A percentile compares a stretch with the other conserved stretches of the same genome.
Conservation (phyloP, 2,113 vertebrate species). For the Archocentrus centrarchus region DNA sequence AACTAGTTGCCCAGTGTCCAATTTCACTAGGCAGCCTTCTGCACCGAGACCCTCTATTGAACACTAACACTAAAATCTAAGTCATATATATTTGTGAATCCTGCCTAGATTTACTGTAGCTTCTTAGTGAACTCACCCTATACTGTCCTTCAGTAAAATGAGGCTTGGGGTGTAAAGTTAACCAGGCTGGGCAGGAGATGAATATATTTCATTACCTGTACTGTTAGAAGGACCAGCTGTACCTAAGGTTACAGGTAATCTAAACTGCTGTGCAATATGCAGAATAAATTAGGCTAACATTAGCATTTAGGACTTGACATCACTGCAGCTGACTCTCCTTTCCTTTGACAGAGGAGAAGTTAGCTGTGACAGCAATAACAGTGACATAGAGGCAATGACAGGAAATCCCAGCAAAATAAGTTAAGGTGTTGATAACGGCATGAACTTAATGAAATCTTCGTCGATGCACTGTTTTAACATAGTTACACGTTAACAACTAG, state of each 20-base stretch:
- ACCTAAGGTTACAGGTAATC: neutral
- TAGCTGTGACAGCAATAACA: constrained; percentile 19
- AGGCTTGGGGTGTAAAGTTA: neutral
- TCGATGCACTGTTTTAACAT: neutral
- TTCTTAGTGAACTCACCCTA: neutral
- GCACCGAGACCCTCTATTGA: neutral
- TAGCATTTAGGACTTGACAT: constrained; percentile 20
- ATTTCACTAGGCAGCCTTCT: constrained; percentile 27
- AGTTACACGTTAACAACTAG: constrained; percentile 21
- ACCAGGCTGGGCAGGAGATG: neutral
- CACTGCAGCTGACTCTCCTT: constrained; percentile 32
- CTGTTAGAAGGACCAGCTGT: neutral
- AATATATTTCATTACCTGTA: neutral
- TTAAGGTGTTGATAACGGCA: neutral
- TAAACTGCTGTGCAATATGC: neutral
- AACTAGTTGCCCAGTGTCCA: constrained; percentile 35
- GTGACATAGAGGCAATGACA: neutral
- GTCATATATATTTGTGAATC: neutral
- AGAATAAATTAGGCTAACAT: constrained; percentile 18
- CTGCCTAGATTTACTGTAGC: neutral
- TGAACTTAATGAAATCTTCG: neutral
- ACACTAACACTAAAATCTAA: neutral
- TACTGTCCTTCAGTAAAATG: neutral
- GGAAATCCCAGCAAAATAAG: neutral
- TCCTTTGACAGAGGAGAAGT: constrained; percentile 25